Evolutionary conservation across 2,797 vertebrate genomes (phyloP), one percentile per base, ranked within the genome.

Genomic region (Chlorospingus semifuscus): DNA sequence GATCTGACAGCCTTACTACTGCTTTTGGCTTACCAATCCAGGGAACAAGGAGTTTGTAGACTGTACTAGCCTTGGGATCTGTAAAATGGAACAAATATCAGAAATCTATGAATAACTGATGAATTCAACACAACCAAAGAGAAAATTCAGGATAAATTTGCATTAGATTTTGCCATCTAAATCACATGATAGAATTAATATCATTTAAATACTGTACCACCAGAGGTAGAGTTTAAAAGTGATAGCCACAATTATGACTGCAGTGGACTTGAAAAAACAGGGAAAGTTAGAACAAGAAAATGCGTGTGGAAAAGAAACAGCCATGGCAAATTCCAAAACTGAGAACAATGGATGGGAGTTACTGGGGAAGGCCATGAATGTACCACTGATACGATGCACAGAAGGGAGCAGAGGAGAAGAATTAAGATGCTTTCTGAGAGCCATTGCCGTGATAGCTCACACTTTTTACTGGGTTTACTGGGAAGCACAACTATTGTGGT

Each of bases 61-160:
- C 11, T 22, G 83, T 2, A 8, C 37, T 46, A 52, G 91, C 9
- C 95, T 98, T 98, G 36, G 88, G 91, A 85, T 98, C 98, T 98
- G 95, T 47, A 65, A 92, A 95, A 61, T 27, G 83, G 39, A 95
- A 8, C 30, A 94, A 78, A 49, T 6, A 72, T 32, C 63, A 89
- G 17, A 74, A 32, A 17, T 34, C 8, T 10, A 39, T 84, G 53
- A 95, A 59, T 29, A 34, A 32, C 14, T 91, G 42, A 70, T 57
- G 11, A 68, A 70, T 81, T 60, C 30, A 65, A 19, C 4, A 21
- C 16, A 21, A 37, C 2, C 26, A 72, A 93, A 47, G 20, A 77
- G 11, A 27, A 91, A 83, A 59, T 12, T 50, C n/a, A n/a, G n/a
- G 36, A 61, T 61, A 77, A 77, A 44, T 14, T 44, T 0, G 30